Base-by-base conservation (phyloP, 2,888 invertebrate genomes). In the Digitonthophagus gazella region DNA sequence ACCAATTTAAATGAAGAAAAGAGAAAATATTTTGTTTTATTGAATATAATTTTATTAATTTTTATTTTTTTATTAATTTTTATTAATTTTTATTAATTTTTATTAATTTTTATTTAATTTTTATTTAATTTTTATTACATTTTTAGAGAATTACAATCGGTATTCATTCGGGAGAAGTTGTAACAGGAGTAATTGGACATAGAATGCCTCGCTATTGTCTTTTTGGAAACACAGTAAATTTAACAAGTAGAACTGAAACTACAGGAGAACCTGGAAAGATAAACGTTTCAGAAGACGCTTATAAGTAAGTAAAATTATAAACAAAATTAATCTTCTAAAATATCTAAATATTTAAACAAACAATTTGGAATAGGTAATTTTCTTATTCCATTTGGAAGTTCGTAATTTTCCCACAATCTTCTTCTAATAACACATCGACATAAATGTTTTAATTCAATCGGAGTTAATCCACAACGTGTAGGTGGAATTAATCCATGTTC, bases 61-160 rank as follows among this genome's bases (percentile, higher is more conserved):
- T n/a, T n/a, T n/a, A n/a, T n/a, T n/a, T n/a, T n/a, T n/a, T n/a
- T n/a, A n/a, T n/a, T n/a, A n/a, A n/a, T n/a, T n/a, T n/a, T n/a
- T n/a, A n/a, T n/a, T 14, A 18, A 16, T n/a, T 61, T 18, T 15
- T 16, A 15, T 16, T 61, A 61, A 16, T 5, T 61, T 3, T 3
- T 22, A 20, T 63, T 28, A 44, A 15, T 20, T 44, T 8, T n/a
- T 14, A 64, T 14, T 44, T 64, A 20, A 14, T 64, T 1, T 20
- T 1, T 44, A 2, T 8, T 44, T 44, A 44, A 44, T 3, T 44
- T 66, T 66, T 19, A 64, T 82, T 81, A 67, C n/a, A n/a, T n/a
- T n/a, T n/a, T n/a, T 82, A 96, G 95, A 90, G 91, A 85, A 93
- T 97, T 72, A 96, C 96, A 15, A 96, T 97, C 78, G 96, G 96